Evolutionary conservation across 2,797 vertebrate genomes (phyloP).

Genomic region (Microhierax caerulescens): DNA sequence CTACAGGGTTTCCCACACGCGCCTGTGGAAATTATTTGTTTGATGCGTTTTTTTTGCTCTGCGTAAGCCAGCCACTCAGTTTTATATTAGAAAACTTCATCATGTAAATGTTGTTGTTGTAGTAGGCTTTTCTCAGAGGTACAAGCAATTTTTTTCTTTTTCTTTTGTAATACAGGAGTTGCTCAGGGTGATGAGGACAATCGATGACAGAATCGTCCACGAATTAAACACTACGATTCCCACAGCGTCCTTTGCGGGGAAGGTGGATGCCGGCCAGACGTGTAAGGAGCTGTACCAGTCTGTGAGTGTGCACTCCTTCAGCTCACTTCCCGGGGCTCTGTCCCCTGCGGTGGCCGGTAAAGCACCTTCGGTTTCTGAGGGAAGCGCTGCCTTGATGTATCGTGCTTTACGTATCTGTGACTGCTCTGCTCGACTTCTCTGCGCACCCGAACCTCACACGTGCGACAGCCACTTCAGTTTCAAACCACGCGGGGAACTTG

Average conservation of each 20-base stretch:
- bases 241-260: slow-evolving; percentile 93
- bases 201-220: slow-evolving; percentile 95
- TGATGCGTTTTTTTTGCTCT: neutral
- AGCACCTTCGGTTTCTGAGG: neutral
- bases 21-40: rapidly evolving
- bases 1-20: rapidly evolving
- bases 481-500: rapidly evolving
- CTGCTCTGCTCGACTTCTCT: neutral
- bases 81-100: neutral
- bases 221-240: slow-evolving; percentile 94
- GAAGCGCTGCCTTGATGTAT: neutral
- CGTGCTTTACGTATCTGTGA: rapidly evolving
- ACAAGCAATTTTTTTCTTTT: neutral
- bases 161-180: slow-evolving; percentile 81
- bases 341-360: rapidly evolving
- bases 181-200: slow-evolving; percentile 91
- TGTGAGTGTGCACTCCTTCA: slow-evolving; percentile 76
- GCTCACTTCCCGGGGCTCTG: neutral
- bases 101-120: neutral
- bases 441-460: rapidly evolving
- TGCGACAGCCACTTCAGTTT: neutral
- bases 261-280: slow-evolving; percentile 90
- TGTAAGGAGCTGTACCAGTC: slow-evolving; percentile 94
- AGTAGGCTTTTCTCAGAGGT: neutral
- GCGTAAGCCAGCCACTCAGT: neutral